phyloP scores from a whole-genome alignment of 2,888 invertebrate species.

The Lepidonotus clava region DNA sequence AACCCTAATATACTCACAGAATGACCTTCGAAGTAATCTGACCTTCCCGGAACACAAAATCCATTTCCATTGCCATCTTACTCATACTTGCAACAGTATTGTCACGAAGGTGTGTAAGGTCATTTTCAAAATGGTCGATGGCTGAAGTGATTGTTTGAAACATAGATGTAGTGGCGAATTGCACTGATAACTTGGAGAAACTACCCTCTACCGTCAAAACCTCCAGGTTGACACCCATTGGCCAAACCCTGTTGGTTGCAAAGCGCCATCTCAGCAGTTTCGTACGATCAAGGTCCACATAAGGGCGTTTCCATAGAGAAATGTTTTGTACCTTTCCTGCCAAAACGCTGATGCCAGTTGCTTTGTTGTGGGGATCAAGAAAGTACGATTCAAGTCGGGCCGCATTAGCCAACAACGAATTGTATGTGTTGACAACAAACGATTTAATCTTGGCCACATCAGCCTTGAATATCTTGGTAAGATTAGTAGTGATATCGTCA shows the following conservation, averaged over 20 bases:
- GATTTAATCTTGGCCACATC: not conserved
- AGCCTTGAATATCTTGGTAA: not conserved
- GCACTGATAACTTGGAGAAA: not conserved
- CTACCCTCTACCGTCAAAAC: not conserved
- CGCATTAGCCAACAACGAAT: not conserved
- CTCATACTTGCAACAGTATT: not conserved
- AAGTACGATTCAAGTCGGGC: not conserved
- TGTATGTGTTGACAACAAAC: not conserved
- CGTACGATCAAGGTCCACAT: not conserved
- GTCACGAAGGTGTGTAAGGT: not conserved
- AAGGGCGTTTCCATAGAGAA: not conserved
- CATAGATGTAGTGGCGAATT: not conserved
- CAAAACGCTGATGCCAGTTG: not conserved
- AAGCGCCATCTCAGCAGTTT: not conserved
- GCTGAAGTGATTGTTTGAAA: not conserved
- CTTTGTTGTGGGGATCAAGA: not conserved
- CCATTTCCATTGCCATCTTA: not conserved
- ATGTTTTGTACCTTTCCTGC: not conserved
- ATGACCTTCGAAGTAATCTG: not conserved
- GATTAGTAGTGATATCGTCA: not conserved
- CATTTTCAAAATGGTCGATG: not conserved
- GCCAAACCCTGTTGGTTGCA: not conserved
- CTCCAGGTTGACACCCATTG: not conserved
- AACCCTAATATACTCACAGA: not conserved
- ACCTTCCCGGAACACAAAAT: not conserved